phyloP scores from a whole-genome alignment of 2,797 vertebrate species.

The Enteromius afrohamiltoni region DNA sequence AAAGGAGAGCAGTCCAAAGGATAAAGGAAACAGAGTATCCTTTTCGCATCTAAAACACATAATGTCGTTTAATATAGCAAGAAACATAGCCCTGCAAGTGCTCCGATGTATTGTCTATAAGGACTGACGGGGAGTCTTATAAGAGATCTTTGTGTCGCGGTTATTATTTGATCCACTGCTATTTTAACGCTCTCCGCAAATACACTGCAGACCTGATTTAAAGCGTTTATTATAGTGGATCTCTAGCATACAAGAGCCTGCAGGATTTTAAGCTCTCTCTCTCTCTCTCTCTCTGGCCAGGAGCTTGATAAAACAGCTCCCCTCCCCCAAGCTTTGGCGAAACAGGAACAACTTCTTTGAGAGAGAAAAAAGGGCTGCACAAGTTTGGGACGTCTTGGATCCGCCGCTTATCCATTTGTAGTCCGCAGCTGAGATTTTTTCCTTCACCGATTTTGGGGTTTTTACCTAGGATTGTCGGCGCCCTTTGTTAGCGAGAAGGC shows the following conservation, averaged over 20 bases:
- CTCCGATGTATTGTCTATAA: not conserved
- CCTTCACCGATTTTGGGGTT: conserved; percentile 21
- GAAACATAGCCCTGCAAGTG: conserved; percentile 18
- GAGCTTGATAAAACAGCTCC: conserved; percentile 62
- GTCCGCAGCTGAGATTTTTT: conserved; percentile 61
- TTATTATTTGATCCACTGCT: conserved; percentile 47
- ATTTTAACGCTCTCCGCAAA: conserved; percentile 34
- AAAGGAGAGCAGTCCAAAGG: conserved; percentile 7
- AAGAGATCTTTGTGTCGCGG: conserved; percentile 14
- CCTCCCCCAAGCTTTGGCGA: conserved; percentile 68
- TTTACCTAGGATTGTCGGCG: conserved; percentile 35
- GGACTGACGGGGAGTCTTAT: not conserved
- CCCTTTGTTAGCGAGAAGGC: conserved; percentile 56
- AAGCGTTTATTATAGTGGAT: conserved; percentile 32
- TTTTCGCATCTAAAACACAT: conserved; percentile 40
- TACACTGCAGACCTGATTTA: conserved; percentile 4
- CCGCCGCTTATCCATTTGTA: conserved; percentile 49
- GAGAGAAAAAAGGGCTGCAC: conserved; percentile 62
- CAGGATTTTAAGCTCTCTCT: conserved; percentile 37
- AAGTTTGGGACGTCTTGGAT: conserved; percentile 67
- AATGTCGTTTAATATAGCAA: conserved; percentile 8
- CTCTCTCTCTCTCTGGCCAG: conserved; percentile 36
- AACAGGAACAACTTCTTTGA: conserved; percentile 71
- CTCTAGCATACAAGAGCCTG: conserved; percentile 34
- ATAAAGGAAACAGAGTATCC: conserved; percentile 11